Conservation (phyloP, 2,797 vertebrate species). For the Arctocebus calabarensis region DNA sequence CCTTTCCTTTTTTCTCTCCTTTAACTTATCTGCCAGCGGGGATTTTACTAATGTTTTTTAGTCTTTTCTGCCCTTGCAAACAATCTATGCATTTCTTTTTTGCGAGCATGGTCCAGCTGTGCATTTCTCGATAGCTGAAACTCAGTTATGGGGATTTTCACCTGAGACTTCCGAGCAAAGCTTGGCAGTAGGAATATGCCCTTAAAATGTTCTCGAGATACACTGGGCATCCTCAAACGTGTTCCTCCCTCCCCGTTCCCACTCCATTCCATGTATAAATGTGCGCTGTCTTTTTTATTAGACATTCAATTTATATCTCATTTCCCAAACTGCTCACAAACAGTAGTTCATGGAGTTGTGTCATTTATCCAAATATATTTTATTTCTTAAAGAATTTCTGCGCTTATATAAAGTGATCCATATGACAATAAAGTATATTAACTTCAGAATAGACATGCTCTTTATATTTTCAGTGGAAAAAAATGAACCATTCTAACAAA, state of each 20-base stretch:
- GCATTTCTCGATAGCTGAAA: conserved; percentile 53
- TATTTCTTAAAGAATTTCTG: not conserved
- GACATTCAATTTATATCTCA: not conserved
- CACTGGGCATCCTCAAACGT: not conserved
- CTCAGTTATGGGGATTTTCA: not conserved
- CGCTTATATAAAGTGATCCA: not conserved
- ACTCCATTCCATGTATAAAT: not conserved
- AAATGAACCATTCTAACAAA: not conserved
- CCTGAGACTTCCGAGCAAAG: not conserved
- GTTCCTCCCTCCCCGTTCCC: not conserved
- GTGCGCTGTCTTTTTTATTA: not conserved
- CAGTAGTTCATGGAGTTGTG: not conserved
- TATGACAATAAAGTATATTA: not conserved
- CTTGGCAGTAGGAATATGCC: not conserved
- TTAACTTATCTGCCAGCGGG: conserved; percentile 62
- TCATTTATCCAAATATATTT: accelerated
- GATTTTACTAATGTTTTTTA: conserved; percentile 59
- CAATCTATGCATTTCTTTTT: conserved; percentile 52
- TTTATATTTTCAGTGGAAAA: not conserved
- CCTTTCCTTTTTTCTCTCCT: conserved; percentile 1
- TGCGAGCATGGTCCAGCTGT: not conserved
- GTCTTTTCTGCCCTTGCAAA: conserved; percentile 26
- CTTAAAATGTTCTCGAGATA: conserved; percentile 12
- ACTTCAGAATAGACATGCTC: not conserved
- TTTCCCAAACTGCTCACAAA: not conserved